These are phyloP conservation scores for Ascidia mentula DNA, from an alignment of 23 tunicate species.

Conservation along the genomic window DNA sequence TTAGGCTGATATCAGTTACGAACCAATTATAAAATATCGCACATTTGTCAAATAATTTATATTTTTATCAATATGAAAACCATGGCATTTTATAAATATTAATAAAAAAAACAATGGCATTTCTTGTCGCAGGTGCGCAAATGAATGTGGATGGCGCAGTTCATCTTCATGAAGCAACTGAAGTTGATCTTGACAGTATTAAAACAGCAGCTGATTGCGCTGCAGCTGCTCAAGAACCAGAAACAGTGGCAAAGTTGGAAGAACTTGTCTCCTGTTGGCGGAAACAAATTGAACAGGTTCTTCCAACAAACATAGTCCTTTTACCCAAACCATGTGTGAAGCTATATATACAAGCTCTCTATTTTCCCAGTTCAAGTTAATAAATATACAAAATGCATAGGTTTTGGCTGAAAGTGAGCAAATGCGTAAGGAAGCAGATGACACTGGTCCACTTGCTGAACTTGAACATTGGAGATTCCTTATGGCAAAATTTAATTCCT, in stretches of 20 bases:
- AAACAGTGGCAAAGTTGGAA: conserved; percentile 71
- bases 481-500: conserved; percentile 95
- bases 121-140: conserved; percentile 62
- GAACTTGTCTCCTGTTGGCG: conserved; percentile 95
- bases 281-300: conserved; percentile 99
- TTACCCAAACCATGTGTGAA: not conserved
- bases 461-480: conserved; percentile 99
- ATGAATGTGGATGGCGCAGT: conserved; percentile 95
- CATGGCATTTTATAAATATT: too few relatives aligned
- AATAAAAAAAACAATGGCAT: too few relatives aligned
- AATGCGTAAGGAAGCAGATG: conserved; percentile 99
- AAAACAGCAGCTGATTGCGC: conserved; percentile 60
- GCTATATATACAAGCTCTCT: not conserved
- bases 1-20: too few relatives aligned
- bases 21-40: too few relatives aligned
- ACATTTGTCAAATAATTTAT: too few relatives aligned
- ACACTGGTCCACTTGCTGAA: conserved; percentile 99
- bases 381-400: conserved; percentile 2
- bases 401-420: conserved; percentile 96
- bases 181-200: conserved; percentile 48
- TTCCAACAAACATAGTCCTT: not conserved
- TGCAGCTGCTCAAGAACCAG: conserved; percentile 84
- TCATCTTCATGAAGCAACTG: conserved; percentile 50
- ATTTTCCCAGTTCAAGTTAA: too few relatives aligned
- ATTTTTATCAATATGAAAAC: too few relatives aligned